Percentiles rank a stretch among this genome's conserved stretches.
Conservation (phyloP, 1,140 invertebrate genomes). For the Scaptomyza pallida region DNA sequence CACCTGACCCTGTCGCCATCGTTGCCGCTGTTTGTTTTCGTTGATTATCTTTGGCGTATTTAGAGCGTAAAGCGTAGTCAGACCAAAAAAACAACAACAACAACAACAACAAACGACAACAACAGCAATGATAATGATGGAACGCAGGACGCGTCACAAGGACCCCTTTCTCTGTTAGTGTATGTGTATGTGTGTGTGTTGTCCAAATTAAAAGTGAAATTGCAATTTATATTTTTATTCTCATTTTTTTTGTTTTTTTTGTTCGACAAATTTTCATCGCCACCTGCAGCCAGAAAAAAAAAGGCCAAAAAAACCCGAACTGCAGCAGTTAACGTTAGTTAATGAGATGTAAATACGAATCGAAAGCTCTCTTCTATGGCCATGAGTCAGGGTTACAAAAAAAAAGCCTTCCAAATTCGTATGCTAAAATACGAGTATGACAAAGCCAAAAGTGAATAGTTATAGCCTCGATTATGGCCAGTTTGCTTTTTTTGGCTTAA, state of each 20-base stretch:
- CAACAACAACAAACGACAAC: background rate
- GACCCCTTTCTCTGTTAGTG: background rate
- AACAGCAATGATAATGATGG: conserved; percentile 46
- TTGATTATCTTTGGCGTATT: conserved; percentile 84
- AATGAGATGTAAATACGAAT: conserved; percentile 14
- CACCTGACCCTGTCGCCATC: conserved; percentile 75
- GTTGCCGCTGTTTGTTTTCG: conserved; percentile 78
- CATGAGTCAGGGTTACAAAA: too few species aligned
- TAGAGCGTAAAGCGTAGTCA: conserved; percentile 84
- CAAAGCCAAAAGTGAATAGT: too few species aligned
- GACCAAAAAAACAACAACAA: conserved; percentile 56
- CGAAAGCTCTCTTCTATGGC: background rate
- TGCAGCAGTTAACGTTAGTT: background rate
- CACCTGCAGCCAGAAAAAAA: conserved; percentile 35
- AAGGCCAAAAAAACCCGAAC: background rate
- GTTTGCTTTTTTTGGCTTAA: too few species aligned
- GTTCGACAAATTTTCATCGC: conserved; percentile 53
- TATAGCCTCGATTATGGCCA: too few species aligned
- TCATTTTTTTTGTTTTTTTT: too few species aligned
- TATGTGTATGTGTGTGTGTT: conserved; percentile 9
- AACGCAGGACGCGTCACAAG: conserved; percentile 31
- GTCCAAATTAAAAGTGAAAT: conserved; percentile 53
- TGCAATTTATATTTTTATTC: conserved; percentile 57
- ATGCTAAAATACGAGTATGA: background rate
- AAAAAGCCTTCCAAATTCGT: too few species aligned